Conservation (phyloP, 2,888 invertebrate species). For the Eupithecia dodoneata region DNA sequence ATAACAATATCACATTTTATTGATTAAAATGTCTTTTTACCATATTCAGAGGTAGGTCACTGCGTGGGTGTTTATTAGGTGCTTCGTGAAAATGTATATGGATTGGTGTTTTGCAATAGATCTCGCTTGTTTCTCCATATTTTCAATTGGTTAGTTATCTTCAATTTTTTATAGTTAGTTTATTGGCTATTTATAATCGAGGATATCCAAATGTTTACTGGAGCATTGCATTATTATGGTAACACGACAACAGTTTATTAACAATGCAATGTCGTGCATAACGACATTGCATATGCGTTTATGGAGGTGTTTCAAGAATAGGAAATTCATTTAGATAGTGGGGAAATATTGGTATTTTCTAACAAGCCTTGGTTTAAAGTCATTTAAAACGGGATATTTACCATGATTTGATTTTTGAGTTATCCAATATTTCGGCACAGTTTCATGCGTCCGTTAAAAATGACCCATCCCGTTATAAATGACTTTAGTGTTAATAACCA, state of each 20-base stretch:
- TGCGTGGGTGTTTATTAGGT: conserved; percentile 25
- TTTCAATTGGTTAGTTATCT: neutral
- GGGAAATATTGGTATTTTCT: neutral
- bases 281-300: conserved; percentile 1
- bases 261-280: neutral
- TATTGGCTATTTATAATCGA: neutral
- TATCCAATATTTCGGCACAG: no score
- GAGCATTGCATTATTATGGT: neutral
- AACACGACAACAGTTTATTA: neutral
- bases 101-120: conserved; percentile 17
- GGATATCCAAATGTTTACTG: conserved; percentile 5
- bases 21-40: conserved; percentile 26
- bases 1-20: conserved; percentile 17
- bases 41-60: conserved; percentile 11
- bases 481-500: no score
- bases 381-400: no score
- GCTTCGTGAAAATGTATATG: conserved; percentile 20
- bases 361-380: neutral
- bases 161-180: neutral
- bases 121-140: conserved; percentile 16
- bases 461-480: no score
- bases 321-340: neutral
- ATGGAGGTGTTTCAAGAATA: neutral
- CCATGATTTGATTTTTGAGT: no score
- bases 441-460: no score